These are phyloP conservation scores for Triplophysa tibetana DNA, from an alignment of 2,113 vertebrate genomes.

Conservation along the genomic window DNA sequence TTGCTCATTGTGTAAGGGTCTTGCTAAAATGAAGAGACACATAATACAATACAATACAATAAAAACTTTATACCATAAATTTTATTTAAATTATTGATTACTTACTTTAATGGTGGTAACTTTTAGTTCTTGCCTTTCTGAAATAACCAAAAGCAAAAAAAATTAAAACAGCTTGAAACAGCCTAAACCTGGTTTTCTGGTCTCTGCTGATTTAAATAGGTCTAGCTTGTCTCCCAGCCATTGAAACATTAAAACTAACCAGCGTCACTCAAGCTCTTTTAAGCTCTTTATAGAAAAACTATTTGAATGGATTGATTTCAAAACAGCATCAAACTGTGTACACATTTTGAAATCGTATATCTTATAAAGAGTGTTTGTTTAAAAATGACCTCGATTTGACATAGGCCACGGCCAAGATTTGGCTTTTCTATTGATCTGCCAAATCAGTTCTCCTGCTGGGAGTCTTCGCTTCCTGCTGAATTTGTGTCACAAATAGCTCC, in stretches of 20 bases:
- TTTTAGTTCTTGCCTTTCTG: conserved; percentile 46
- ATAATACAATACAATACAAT: background rate
- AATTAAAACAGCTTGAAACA: background rate
- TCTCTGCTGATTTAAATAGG: too few species aligned
- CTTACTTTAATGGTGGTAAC: conserved; percentile 50
- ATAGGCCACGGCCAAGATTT: conserved; percentile 16
- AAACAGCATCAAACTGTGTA: conserved; percentile 13
- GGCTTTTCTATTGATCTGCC: conserved; percentile 42
- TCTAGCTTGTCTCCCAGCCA: too few species aligned
- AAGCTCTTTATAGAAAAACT: background rate
- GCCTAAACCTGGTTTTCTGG: too few species aligned
- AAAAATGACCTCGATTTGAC: conserved; percentile 28
- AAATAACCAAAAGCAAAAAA: background rate
- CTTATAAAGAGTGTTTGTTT: conserved; percentile 16
- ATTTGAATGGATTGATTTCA: conserved; percentile 16
- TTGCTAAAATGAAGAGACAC: conserved; percentile 69
- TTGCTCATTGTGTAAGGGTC: conserved; percentile 80
- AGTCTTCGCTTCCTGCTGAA: conserved; percentile 36
- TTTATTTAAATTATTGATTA: background rate
- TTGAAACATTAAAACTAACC: too few species aligned
- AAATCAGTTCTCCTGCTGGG: conserved; percentile 25
- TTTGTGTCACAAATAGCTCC: conserved; percentile 32
- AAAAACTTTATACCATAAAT: background rate
- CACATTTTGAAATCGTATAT: conserved; percentile 30
- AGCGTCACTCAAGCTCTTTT: too few species aligned